Evolutionary conservation across 1,140 invertebrate species (phyloP).

Genomic region (Drosophila mauritiana): DNA sequence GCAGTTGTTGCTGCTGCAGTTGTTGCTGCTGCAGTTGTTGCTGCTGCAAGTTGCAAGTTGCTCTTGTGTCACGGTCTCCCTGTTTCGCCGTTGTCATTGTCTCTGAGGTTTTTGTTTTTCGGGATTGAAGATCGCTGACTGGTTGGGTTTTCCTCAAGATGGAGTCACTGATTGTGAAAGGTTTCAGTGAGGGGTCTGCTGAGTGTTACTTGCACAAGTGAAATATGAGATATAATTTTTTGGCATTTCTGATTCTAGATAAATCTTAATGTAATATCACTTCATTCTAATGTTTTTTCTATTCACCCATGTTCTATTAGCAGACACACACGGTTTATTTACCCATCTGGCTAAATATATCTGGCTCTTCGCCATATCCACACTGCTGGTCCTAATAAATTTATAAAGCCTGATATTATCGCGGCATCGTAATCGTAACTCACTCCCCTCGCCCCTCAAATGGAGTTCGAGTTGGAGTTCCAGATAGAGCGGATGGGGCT

Average conservation of each 20-base stretch:
- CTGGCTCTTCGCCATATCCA: not conserved
- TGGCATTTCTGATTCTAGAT: too few species aligned
- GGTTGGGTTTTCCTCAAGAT: constrained; percentile 32
- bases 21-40: constrained; percentile 1
- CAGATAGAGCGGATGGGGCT: constrained; percentile 15
- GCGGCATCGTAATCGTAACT: constrained; percentile 34
- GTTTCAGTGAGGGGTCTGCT: not conserved
- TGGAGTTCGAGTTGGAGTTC: constrained; percentile 13
- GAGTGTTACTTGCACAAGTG: too few species aligned
- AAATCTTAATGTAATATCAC: too few species aligned
- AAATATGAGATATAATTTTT: too few species aligned
- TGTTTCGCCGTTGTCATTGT: constrained; percentile 25
- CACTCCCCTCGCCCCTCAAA: constrained; percentile 8
- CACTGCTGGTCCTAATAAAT: constrained; percentile 53
- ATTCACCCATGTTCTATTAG: not conserved
- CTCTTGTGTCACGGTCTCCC: not conserved
- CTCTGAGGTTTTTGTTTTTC: constrained; percentile 17
- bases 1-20: constrained; percentile 3
- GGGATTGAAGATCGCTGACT: constrained; percentile 6
- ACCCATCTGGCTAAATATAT: constrained; percentile 59
- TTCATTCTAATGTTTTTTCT: too few species aligned
- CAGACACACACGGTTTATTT: constrained; percentile 20
- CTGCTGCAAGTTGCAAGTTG: constrained; percentile 13
- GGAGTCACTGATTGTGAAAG: constrained; percentile 28
- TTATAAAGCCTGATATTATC: constrained; percentile 54